Percentiles rank a stretch among this genome's conserved stretches.
These are phyloP conservation scores for Herpailurus yagouaroundi DNA, from an alignment of 2,113 vertebrate genomes.

Conservation along the genomic window DNA sequence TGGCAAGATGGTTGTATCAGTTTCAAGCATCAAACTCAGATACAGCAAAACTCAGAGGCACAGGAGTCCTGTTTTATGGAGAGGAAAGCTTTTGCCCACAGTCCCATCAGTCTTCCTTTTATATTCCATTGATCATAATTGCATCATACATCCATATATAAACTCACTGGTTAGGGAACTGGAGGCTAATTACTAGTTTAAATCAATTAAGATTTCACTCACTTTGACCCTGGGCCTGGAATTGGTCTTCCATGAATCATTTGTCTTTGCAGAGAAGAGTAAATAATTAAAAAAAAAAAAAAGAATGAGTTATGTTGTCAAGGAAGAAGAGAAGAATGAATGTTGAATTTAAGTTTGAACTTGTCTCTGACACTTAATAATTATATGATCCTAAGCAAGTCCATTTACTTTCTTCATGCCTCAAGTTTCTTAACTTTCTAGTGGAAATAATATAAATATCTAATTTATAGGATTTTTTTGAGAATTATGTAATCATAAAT, in stretches of 20 bases:
- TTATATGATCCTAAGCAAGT: neutral
- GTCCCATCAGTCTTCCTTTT: neutral
- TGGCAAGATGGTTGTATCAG: neutral
- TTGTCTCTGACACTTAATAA: neutral
- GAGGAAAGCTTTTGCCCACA: neutral
- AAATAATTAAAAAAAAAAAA: neutral
- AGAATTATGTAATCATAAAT: neutral
- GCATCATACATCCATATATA: neutral
- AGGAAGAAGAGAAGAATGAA: neutral
- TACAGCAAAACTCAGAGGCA: neutral
- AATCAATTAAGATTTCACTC: neutral
- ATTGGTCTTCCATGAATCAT: neutral
- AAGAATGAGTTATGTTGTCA: neutral
- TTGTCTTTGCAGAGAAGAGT: neutral
- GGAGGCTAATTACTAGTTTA: neutral
- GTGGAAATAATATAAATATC: neutral
- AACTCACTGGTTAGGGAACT: neutral
- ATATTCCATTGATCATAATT: neutral
- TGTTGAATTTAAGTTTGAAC: conserved; percentile 10
- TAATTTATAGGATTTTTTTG: neutral
- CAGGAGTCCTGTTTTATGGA: neutral
- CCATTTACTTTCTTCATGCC: neutral
- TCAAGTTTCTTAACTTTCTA: conserved; percentile 29
- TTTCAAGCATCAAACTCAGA: neutral
- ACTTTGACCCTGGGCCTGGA: neutral